These are phyloP conservation scores for Resseliella maxima DNA, from an alignment of 2,888 invertebrate species.

Conservation along the genomic window DNA sequence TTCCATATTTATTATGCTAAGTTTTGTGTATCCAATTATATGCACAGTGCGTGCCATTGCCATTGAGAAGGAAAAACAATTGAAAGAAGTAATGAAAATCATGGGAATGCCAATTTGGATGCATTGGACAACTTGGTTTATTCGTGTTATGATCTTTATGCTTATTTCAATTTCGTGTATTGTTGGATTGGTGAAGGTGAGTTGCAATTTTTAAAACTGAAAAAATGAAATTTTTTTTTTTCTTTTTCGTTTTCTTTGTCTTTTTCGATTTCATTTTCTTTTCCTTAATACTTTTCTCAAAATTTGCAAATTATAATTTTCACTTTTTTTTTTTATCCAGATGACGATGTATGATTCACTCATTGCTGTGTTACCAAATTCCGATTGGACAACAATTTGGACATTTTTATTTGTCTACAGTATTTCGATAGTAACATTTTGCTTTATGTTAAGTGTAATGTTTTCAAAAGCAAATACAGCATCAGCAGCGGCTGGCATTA, in stretches of 20 bases:
- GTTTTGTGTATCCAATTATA: constrained; percentile 72
- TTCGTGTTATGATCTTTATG: constrained; percentile 73
- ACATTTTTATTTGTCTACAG: constrained; percentile 79
- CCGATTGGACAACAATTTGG: constrained; percentile 75
- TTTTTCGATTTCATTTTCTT: too few relatives aligned
- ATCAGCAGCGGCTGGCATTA: constrained; percentile 78
- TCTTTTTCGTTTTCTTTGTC: background rate
- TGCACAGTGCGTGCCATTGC: constrained; percentile 62
- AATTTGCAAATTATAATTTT: too few relatives aligned
- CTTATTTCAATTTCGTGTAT: constrained; percentile 73
- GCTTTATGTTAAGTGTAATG: constrained; percentile 82
- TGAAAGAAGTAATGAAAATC: constrained; percentile 83
- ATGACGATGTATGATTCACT: background rate
- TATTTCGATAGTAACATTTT: constrained; percentile 78
- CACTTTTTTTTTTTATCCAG: too few relatives aligned
- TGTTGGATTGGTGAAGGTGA: constrained; percentile 72
- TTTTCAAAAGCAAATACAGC: constrained; percentile 86
- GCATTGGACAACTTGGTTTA: constrained; percentile 82
- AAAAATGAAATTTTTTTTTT: background rate
- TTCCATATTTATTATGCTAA: constrained; percentile 81
- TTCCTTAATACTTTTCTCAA: background rate
- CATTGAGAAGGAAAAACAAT: constrained; percentile 60
- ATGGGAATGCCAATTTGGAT: constrained; percentile 84
- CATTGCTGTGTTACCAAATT: constrained; percentile 76
- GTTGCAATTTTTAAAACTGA: constrained; percentile 17